Evolutionary conservation across 2,113 vertebrate species (phyloP).

Genomic region (Coptodon bakossiorum): DNA sequence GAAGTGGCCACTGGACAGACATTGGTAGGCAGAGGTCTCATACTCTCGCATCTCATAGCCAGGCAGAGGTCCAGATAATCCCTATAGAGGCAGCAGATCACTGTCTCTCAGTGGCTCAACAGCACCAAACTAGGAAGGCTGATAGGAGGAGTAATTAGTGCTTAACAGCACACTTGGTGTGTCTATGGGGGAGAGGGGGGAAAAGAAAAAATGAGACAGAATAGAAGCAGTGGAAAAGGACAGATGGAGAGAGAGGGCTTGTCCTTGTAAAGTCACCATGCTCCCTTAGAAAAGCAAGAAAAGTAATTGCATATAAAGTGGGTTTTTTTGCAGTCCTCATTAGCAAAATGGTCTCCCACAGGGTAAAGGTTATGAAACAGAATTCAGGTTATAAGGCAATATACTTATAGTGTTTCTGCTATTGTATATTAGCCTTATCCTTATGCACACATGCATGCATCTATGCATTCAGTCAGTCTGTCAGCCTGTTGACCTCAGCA

Average conservation of each 20-base stretch:
- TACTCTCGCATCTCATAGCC: conserved; percentile 9
- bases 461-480: background rate
- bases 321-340: background rate
- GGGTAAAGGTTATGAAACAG: background rate
- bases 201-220: background rate
- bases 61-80: conserved; percentile 16
- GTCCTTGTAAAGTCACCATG: background rate
- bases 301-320: background rate
- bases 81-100: conserved; percentile 7
- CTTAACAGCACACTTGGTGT: background rate
- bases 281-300: background rate
- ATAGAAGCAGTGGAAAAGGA: background rate
- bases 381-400: background rate
- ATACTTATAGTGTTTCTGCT: background rate
- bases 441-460: background rate
- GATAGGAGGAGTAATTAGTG: conserved; percentile 35
- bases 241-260: background rate
- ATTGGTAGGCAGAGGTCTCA: background rate
- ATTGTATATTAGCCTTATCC: background rate
- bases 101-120: conserved; percentile 8
- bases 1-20: conserved; percentile 9
- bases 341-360: background rate
- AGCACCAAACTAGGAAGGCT: background rate
- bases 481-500: conserved; percentile 19
- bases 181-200: background rate